phyloP scores from a whole-genome alignment of 2,797 vertebrate genomes.

The Cuculus canorus region DNA sequence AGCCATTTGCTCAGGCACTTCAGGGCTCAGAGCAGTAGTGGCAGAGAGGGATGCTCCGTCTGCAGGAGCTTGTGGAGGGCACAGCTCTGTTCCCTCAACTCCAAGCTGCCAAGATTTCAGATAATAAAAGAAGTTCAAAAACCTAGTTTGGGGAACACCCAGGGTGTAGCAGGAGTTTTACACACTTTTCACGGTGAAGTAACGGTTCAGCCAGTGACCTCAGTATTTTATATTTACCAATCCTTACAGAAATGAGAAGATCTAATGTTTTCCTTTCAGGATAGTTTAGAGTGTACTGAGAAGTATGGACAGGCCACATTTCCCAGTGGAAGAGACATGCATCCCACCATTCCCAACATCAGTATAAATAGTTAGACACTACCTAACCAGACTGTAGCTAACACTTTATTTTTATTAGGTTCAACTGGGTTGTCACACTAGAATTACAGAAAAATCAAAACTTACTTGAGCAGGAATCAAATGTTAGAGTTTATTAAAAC shows the following conservation, averaged over 20 bases:
- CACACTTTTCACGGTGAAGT: neutral
- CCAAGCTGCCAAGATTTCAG: neutral
- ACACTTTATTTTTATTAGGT: neutral
- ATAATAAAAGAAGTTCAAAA: neutral
- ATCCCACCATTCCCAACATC: neutral
- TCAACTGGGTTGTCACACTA: neutral
- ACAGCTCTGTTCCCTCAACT: neutral
- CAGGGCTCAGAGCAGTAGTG: neutral
- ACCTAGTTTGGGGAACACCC: neutral
- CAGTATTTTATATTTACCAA: neutral
- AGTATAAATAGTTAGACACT: neutral
- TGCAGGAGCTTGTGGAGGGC: neutral
- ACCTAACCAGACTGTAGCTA: neutral
- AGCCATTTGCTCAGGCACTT: neutral
- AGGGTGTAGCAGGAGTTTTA: neutral
- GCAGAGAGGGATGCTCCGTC: neutral
- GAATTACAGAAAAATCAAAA: neutral
- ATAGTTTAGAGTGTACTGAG: neutral
- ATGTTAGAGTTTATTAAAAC: constrained; percentile 38
- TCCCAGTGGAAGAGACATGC: neutral
- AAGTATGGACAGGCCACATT: neutral
- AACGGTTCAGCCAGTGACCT: neutral
- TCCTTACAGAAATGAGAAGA: neutral
- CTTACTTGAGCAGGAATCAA: neutral
- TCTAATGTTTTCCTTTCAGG: neutral